Evolutionary conservation across 2,113 vertebrate species (phyloP).

Genomic region (Australoheros scitulus): DNA sequence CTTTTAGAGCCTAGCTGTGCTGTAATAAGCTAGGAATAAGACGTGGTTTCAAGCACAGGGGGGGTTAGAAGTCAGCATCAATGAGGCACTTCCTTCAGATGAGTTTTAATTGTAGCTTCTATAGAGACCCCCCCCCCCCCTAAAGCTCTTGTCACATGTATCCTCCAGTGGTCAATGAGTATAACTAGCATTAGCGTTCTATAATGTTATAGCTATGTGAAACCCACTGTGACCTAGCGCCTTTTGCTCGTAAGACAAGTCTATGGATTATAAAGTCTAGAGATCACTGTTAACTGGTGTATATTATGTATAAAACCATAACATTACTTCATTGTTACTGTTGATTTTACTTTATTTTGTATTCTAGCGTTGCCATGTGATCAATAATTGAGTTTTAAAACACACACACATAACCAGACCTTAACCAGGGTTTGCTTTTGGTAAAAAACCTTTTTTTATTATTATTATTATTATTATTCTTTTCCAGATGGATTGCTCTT

Average conservation of each 20-base stretch:
- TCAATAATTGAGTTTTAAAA: conserved; percentile 64
- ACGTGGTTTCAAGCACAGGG: conserved; percentile 54
- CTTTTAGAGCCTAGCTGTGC: conserved; percentile 17
- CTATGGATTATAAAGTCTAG: conserved; percentile 65
- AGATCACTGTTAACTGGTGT: conserved; percentile 75
- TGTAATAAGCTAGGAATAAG: conserved; percentile 12
- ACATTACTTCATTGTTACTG: conserved; percentile 71
- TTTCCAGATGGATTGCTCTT: conserved; percentile 36
- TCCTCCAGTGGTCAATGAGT: conserved; percentile 55
- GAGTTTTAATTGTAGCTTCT: conserved; percentile 49
- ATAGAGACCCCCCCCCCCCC: conserved; percentile 29
- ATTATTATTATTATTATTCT: conserved; percentile 23
- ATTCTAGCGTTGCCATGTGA: conserved; percentile 75
- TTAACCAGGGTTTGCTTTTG: conserved; percentile 65
- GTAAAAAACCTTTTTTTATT: conserved; percentile 16
- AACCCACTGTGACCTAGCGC: conserved; percentile 75
- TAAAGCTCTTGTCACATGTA: conserved; percentile 47
- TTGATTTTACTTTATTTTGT: conserved; percentile 70
- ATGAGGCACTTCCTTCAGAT: conserved; percentile 18
- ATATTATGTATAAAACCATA: conserved; percentile 80
- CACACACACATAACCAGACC: background rate
- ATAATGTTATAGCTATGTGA: conserved; percentile 66
- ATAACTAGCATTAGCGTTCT: conserved; percentile 66
- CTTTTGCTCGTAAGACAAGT: conserved; percentile 63
- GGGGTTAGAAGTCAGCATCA: background rate